Base-by-base conservation (phyloP, 2,797 vertebrate genomes). In the Bradypus variegatus region DNA sequence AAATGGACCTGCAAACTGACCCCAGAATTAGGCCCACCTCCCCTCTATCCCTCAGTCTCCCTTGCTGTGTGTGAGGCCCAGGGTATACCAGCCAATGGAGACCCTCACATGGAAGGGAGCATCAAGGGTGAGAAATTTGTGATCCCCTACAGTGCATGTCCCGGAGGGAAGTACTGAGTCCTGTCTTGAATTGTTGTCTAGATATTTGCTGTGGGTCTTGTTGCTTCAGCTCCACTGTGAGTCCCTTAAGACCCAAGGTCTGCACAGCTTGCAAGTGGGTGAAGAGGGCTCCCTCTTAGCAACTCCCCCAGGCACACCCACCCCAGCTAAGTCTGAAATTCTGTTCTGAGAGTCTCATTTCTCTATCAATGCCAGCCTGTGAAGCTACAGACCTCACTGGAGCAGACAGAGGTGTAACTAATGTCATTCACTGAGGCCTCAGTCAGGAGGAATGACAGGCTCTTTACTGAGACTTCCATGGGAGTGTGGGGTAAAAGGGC, bases 321-420 rank as follows among this genome's bases (percentile, higher is more conserved):
- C 27, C 86, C 50, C 4, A 55, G 31, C 29, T 45, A 50, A 88
- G 69, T 53, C 86, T 60, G 41, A 69, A 33, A 45, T 70, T 90
- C 64, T 73, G 55, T 87, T 69, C 48, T 21, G 73, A 86, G 58
- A 75, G 12, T 73, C 50, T 86, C 72, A 29, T 93, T 92, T 94
- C 53, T 92, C 50, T 77, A 23, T n/a, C 2, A 29, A 58, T 70
- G 64, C 36, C 27, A 8, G 38, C 67, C 73, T 91, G 12, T 25
- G n/a, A 67, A 86, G 41, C 33, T 62, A 55, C 73, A 60, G 29
- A 64, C 78, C 29, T n/a, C 70, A 38, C 60, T 50, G 50, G 83
- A 73, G 25, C 6, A 55, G 36, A 65, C 8, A 75, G 38, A 64
- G 14, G 6, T 41, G 1, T 38, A 65, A 79, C 29, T 33, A n/a